These are phyloP conservation scores for Chrysemys picta DNA, from an alignment of 2,113 vertebrate species.

Conservation along the genomic window DNA sequence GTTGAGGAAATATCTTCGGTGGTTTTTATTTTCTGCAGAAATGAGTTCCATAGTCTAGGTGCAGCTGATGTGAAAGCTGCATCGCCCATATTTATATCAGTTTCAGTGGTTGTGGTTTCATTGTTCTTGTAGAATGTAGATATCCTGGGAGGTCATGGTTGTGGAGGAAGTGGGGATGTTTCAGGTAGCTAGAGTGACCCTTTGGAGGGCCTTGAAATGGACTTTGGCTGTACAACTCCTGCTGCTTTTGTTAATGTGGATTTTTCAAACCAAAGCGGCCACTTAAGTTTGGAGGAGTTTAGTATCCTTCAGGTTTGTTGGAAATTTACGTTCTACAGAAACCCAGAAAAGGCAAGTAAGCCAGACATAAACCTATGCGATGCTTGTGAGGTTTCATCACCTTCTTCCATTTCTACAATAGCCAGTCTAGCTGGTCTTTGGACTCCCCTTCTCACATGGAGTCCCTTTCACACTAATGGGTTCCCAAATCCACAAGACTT, in stretches of 20 bases:
- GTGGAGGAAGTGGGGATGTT: rapidly evolving
- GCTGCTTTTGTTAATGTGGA: rapidly evolving
- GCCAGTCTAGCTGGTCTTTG: background rate
- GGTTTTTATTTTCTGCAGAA: background rate
- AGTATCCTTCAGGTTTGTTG: background rate
- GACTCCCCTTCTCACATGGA: background rate
- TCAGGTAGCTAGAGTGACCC: background rate
- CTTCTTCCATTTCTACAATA: background rate
- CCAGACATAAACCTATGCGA: background rate
- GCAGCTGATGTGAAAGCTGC: background rate
- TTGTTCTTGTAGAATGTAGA: background rate
- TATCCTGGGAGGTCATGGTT: background rate
- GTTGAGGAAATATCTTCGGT: rapidly evolving
- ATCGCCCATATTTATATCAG: background rate
- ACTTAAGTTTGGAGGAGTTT: background rate
- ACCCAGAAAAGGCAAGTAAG: background rate
- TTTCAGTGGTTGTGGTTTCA: background rate
- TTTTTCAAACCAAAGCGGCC: background rate
- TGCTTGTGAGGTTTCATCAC: background rate
- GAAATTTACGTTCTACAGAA: background rate
- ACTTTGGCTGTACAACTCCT: background rate
- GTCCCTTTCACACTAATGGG: rapidly evolving
- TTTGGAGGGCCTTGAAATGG: background rate
- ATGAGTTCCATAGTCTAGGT: background rate
- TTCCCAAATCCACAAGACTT: background rate